Evolutionary conservation across 2,888 invertebrate genomes (phyloP).

Genomic region (Cheilosia impressa): DNA sequence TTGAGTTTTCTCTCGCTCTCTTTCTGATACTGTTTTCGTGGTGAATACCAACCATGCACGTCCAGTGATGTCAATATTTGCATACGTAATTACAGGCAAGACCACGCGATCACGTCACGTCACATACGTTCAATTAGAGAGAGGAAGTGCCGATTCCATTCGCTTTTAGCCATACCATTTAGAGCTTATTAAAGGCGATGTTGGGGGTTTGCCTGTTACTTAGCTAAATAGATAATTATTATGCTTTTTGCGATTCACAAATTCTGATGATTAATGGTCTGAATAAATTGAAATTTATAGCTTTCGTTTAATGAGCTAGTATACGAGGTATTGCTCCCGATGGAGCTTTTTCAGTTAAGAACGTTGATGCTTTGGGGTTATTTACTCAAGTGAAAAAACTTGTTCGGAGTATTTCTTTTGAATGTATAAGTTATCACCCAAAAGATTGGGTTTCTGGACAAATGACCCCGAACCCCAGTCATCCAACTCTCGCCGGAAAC

Average conservation of each 20-base stretch:
- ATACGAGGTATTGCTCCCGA: no score
- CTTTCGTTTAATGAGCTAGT: not conserved
- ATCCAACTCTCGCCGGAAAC: no score
- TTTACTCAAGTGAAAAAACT: constrained; percentile 24
- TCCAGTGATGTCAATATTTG: constrained; percentile 54
- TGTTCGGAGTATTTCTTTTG: not conserved
- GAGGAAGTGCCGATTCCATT: constrained; percentile 55
- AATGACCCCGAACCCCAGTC: no score
- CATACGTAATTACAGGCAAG: constrained; percentile 65
- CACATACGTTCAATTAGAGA: constrained; percentile 27
- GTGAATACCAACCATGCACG: constrained; percentile 1
- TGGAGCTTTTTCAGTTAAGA: constrained; percentile 21
- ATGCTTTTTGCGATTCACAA: constrained; percentile 49
- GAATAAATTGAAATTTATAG: constrained; percentile 47
- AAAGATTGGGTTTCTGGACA: no score
- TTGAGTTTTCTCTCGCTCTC: no score
- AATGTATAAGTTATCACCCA: no score
- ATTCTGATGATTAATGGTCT: constrained; percentile 47
- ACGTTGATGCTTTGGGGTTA: constrained; percentile 10
- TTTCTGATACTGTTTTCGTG: no score
- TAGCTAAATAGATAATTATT: constrained; percentile 50
- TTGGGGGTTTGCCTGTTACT: not conserved
- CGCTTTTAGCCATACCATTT: constrained; percentile 14
- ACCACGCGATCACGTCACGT: constrained; percentile 28
- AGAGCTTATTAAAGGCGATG: constrained; percentile 8